Evolutionary conservation across 2,797 vertebrate species (phyloP).

Genomic region (Spatula versicolor): DNA sequence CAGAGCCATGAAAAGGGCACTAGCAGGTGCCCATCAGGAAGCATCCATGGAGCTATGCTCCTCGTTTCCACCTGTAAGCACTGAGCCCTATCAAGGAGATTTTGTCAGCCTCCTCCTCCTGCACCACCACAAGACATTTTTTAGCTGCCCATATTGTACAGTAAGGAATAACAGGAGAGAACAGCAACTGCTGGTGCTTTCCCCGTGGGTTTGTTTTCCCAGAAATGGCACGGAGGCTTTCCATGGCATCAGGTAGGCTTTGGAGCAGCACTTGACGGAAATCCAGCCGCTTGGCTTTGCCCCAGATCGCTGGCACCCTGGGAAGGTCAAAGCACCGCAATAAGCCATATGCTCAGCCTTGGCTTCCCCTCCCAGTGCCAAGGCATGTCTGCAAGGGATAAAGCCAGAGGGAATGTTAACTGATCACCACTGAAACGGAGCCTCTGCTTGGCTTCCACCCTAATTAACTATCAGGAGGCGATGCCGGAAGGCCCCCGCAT

Average conservation of each 20-base stretch:
- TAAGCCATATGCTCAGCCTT: slow-evolving; percentile 59
- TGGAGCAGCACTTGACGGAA: neutral
- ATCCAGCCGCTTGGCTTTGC: neutral
- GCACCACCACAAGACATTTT: neutral
- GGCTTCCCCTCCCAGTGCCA: slow-evolving; percentile 32
- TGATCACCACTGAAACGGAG: neutral
- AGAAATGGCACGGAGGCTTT: neutral
- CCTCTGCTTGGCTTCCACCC: slow-evolving; percentile 36
- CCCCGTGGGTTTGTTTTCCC: neutral
- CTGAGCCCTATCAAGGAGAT: neutral
- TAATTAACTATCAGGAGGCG: neutral
- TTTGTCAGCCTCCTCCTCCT: neutral
- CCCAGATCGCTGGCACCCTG: neutral
- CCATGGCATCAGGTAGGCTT: neutral
- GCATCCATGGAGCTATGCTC: neutral
- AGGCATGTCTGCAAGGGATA: slow-evolving; percentile 33
- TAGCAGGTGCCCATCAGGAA: neutral
- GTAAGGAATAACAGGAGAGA: neutral
- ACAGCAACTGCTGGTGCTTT: neutral
- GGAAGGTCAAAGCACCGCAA: slow-evolving; percentile 37
- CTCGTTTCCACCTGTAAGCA: neutral
- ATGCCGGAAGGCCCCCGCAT: neutral
- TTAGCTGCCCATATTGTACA: neutral
- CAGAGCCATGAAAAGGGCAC: neutral
- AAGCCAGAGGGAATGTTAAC: slow-evolving; percentile 15